phyloP scores from a whole-genome alignment of 1,140 invertebrate species.

The Microplitis demolitor region DNA sequence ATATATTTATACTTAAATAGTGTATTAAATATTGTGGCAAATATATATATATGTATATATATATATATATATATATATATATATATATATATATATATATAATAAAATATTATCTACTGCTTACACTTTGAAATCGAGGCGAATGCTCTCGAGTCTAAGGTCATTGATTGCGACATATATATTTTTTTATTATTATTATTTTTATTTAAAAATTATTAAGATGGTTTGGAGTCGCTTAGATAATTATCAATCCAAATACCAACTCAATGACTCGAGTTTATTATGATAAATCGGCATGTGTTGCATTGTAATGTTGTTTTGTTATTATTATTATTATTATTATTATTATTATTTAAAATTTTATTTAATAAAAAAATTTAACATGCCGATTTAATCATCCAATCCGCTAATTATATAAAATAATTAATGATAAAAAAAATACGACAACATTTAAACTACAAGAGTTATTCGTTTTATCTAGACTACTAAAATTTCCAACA shows the following conservation, averaged over 20 bases:
- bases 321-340: background rate
- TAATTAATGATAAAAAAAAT: conserved; percentile 43
- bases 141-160: background rate
- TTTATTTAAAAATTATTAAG: background rate
- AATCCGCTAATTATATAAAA: conserved; percentile 14
- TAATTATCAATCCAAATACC: background rate
- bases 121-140: conserved; percentile 16
- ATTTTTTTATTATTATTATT: background rate
- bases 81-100: background rate
- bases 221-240: background rate
- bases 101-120: conserved; percentile 22
- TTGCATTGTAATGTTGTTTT: background rate
- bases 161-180: background rate
- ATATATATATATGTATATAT: conserved; percentile 27
- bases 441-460: conserved; percentile 57
- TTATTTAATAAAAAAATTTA: background rate
- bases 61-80: conserved; percentile 9
- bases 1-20: conserved; percentile 50
- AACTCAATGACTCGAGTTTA: background rate
- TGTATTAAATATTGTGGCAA: conserved; percentile 52
- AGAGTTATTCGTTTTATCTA: conserved; percentile 50
- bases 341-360: background rate
- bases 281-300: background rate
- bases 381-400: conserved; percentile 22
- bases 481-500: conserved; percentile 60